phyloP scores from a whole-genome alignment of 30 jellyfish, hydroid and myxozoan species.

The Catostylus mosaicus region DNA sequence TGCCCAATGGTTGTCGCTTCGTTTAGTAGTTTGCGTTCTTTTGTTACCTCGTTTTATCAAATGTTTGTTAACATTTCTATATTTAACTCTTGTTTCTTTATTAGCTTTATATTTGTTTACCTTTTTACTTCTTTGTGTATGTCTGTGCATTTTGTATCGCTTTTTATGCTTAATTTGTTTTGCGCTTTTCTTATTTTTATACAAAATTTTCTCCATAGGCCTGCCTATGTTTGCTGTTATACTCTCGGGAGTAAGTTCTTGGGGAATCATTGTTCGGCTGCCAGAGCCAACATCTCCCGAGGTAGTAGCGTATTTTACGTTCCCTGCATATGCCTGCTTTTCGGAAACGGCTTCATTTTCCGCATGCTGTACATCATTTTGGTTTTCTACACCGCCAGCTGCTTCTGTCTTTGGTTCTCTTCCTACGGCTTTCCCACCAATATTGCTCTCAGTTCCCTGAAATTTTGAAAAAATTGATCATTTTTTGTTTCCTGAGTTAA shows the following conservation, averaged over 20 bases:
- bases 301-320: too few species aligned
- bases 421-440: too few species aligned
- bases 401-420: too few species aligned
- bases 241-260: constrained; percentile 62
- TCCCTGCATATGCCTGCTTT: too few species aligned
- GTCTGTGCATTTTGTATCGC: constrained; percentile 51
- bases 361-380: too few species aligned
- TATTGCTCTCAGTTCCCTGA: too few species aligned
- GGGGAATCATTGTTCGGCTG: constrained; percentile 50
- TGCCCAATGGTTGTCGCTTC: constrained; percentile 24
- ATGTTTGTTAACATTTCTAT: constrained; percentile 53
- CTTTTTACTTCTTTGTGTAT: constrained; percentile 19
- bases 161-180: constrained; percentile 40
- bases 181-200: neutral
- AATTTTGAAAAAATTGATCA: too few species aligned
- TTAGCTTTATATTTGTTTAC: constrained; percentile 4
- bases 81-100: constrained; percentile 12
- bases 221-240: constrained; percentile 52
- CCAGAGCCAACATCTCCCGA: constrained; percentile 21
- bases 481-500: too few species aligned
- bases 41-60: constrained; percentile 39
- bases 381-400: too few species aligned
- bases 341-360: too few species aligned
- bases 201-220: constrained; percentile 28
- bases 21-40: neutral